phyloP scores from a whole-genome alignment of 2,888 invertebrate species.

The Brachylomia viminalis region DNA sequence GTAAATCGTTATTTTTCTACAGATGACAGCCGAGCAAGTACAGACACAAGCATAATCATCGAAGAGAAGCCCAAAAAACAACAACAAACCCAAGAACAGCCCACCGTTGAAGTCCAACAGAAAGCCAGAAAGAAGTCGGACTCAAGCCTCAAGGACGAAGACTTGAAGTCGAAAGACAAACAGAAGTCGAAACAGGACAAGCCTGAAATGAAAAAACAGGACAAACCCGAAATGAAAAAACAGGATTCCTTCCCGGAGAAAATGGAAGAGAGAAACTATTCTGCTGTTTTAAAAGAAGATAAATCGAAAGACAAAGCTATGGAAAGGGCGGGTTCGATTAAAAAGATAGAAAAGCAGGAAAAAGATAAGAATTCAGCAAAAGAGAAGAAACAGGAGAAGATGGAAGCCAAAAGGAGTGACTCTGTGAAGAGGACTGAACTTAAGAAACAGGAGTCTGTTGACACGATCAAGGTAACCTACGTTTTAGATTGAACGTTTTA shows the following conservation, averaged over 20 bases:
- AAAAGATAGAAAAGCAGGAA: conserved; percentile 79
- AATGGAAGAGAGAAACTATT: conserved; percentile 49
- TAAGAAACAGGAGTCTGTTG: conserved; percentile 85
- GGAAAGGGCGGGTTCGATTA: conserved; percentile 81
- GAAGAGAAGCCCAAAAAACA: conserved; percentile 79
- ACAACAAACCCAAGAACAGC: conserved; percentile 69
- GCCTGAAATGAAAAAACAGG: conserved; percentile 70
- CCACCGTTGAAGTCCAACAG: conserved; percentile 70
- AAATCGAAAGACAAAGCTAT: conserved; percentile 72
- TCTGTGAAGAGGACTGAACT: conserved; percentile 82
- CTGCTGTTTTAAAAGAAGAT: conserved; percentile 66
- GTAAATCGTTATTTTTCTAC: background rate
- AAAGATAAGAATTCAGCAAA: conserved; percentile 76
- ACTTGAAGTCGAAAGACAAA: conserved; percentile 79
- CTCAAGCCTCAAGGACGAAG: conserved; percentile 86
- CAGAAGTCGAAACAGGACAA: conserved; percentile 69
- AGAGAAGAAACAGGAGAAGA: conserved; percentile 81
- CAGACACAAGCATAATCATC: conserved; percentile 75
- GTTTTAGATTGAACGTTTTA: background rate
- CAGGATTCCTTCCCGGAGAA: conserved; percentile 77
- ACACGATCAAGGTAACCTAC: conserved; percentile 79
- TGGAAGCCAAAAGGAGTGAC: conserved; percentile 82
- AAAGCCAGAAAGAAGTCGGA: conserved; percentile 86
- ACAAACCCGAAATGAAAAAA: conserved; percentile 79
- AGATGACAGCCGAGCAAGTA: conserved; percentile 84